Base-by-base conservation (phyloP, 64 coral and sea anemone species). In the Catalaphyllia jardinei region DNA sequence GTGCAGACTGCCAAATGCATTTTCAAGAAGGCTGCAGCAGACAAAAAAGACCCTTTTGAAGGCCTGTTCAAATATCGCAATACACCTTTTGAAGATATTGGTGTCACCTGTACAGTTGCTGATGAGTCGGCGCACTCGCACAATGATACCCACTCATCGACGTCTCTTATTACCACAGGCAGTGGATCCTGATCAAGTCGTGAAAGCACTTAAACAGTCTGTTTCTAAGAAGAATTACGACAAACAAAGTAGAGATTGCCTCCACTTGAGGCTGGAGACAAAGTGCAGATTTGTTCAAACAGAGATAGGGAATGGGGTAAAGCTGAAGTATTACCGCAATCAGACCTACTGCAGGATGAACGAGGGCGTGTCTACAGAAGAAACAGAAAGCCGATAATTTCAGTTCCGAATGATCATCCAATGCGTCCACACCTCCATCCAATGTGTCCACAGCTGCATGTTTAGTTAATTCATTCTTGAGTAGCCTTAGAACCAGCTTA, bases 141-240 rank as follows among this genome's bases (percentile, higher is more conserved):
- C 91, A 72, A 87, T 79, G 60, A 75, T 92, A 42, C 83, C 83
- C 52, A 87, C 83, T 73, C 91, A 92, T 42, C 59, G 62, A 87
- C 59, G 83, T 8, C 67, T 92, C 39, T 67, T 87, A 62, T 64
- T 87, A 19, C 91, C 91, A 64, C 62, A 92, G 72, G 71, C 84
- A 87, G 91, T 92, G 54, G 49, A 92, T 24, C 83, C 61, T 46
- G 33, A 87, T 62, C 59, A 18, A 52, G 90, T 92, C 18, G 74
- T 91, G 29, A 91, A 86, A 86, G 80, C 80, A n/a, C n/a, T n/a
- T n/a, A n/a, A n/a, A n/a, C n/a, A n/a, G n/a, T n/a, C n/a, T n/a
- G n/a, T n/a, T n/a, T n/a, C n/a, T n/a, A n/a, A n/a, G n/a, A n/a
- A n/a, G n/a, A n/a, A n/a, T n/a, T n/a, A n/a, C n/a, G n/a, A 52